phyloP scores from a whole-genome alignment of 2,113 vertebrate genomes.

The Tragelaphus imberbis region DNA sequence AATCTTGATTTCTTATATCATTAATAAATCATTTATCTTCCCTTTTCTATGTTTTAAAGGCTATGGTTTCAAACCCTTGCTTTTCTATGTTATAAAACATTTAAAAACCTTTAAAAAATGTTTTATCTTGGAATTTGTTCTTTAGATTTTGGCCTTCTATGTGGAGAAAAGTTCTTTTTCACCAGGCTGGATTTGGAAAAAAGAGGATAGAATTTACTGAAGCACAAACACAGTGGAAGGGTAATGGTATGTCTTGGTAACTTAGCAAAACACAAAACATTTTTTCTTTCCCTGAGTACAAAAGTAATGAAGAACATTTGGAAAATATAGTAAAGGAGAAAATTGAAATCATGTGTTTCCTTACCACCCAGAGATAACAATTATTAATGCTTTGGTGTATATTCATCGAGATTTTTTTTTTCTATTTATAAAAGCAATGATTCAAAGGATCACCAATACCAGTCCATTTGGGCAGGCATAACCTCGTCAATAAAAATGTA shows the following conservation, averaged over 20 bases:
- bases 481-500: background rate
- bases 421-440: background rate
- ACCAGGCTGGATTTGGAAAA: background rate
- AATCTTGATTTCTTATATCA: background rate
- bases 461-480: background rate
- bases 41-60: background rate
- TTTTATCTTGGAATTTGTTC: background rate
- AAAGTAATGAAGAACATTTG: background rate
- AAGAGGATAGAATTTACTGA: constrained; percentile 21
- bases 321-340: background rate
- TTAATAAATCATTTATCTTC: background rate
- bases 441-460: background rate
- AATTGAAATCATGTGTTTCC: constrained; percentile 10
- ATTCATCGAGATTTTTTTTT: background rate
- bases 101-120: background rate
- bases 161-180: background rate
- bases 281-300: background rate
- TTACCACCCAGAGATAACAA: constrained; percentile 1
- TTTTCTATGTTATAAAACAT: background rate
- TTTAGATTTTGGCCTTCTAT: background rate
- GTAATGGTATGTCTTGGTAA: background rate
- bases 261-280: background rate
- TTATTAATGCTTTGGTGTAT: background rate
- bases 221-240: background rate
- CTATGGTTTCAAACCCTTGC: background rate